Evolutionary conservation across 2,113 vertebrate genomes (phyloP), one percentile per base, ranked within the genome.

Genomic region (Albula goreensis): DNA sequence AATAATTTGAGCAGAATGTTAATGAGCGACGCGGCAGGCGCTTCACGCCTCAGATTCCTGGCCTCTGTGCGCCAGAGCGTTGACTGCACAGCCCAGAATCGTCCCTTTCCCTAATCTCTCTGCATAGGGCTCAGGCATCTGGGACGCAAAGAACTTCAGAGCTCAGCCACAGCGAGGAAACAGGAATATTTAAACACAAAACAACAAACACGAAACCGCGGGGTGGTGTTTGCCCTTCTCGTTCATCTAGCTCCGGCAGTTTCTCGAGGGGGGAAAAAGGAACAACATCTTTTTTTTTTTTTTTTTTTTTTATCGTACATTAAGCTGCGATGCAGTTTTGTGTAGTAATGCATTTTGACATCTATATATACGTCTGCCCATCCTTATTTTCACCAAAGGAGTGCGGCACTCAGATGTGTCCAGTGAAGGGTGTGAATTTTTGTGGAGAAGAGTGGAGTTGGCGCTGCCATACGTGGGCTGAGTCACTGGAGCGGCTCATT

Each of bases 1-100:
- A 83, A 89, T 89, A 88, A 88, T 83, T 41, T 84, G 85, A 85
- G 74, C 57, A 87, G 83, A 84, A 89, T 90, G 81, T 82, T 87
- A 89, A 88, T 85, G 81, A 87, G 81, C 78, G 41, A 63, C 50
- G 50, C 86, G 85, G 63, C 86, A 84, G 79, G 79, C 56, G 79
- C 74, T 60, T 66, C 82, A 80, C 50, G 49, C 63, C 84, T 49
- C 53, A 50, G 66, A 8, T 4, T 87, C 25, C 83, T 51, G 50
- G 82, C 51, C 60, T 86, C 0, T 78, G 15, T 15, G 81, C 25
- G 78, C 83, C 13, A 48, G 83, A 78, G 63, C 56, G 22, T 50
- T 12, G 83, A 15, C n/a, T 77, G 70, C 50, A 50, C 78, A 48
- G 13, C 13, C 78, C 78, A 10, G 22, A 22, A 15, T 48, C 41